Conservation (phyloP, 2,797 vertebrate genomes). For the Rhincodon typus region DNA sequence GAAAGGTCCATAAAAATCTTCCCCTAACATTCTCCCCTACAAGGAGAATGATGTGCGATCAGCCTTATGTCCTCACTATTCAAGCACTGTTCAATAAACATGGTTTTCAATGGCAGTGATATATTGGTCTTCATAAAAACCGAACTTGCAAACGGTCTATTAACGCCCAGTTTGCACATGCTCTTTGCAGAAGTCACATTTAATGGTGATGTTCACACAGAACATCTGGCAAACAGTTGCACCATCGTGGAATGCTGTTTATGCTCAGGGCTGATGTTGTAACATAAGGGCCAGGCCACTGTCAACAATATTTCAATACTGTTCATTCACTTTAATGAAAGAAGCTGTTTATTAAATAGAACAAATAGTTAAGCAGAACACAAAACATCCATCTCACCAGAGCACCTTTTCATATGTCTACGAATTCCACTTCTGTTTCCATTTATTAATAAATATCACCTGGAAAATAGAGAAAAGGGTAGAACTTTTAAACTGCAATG, state of each 20-base stretch:
- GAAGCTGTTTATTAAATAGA: not conserved
- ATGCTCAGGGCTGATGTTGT: not conserved
- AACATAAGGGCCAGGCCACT: not conserved
- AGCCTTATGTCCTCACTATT: not conserved
- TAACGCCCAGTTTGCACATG: not conserved
- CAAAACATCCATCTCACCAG: not conserved
- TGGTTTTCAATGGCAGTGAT: not conserved
- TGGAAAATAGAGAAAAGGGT: not conserved
- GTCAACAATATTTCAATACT: not conserved
- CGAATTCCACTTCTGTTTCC: not conserved
- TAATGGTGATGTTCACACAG: not conserved
- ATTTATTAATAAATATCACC: not conserved
- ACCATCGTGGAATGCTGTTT: not conserved
- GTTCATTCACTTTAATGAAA: not conserved
- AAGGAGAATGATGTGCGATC: not conserved
- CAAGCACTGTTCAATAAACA: not conserved
- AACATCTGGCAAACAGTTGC: not conserved
- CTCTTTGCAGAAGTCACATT: not conserved
- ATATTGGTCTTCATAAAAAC: not conserved
- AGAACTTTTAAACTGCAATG: not conserved
- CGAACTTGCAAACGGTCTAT: not conserved
- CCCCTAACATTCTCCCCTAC: not conserved
- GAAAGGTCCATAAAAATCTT: not conserved
- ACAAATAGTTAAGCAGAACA: not conserved
- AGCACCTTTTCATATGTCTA: not conserved